Evolutionary conservation across 2,888 invertebrate species (phyloP), one percentile per base, ranked within the genome.

Genomic region (Parelbella ahira): DNA sequence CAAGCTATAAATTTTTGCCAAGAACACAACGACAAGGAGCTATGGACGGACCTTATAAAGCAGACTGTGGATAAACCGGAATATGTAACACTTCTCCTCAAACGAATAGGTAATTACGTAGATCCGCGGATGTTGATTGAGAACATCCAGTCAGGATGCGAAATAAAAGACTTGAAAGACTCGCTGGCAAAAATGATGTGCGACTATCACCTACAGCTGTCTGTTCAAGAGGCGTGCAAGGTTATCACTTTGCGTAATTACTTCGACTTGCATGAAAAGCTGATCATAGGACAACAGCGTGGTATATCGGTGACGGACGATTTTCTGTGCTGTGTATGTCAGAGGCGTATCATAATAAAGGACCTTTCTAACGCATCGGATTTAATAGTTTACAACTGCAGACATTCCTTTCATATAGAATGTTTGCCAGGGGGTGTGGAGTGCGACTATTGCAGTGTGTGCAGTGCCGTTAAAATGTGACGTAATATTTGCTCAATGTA

Each of bases 1-100:
- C 93, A 95, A 83, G 99, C 99, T 0, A 97, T 99, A 38, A 93
- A 93, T 42, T 99, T 99, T 84, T 99, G 98, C 72, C 97, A 97
- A 73, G 97, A 98, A 66, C 97, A 98, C 64, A 94, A 97, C 60
- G 98, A 98, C 71, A 90, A 91, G 12, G 98, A 98, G 65, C 80
- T 99, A 10, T 99, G 99, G 99, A 91, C 92, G 47, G 95, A 97
- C 67, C 89, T 99, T 8, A 96, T 99, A 43, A 91, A 93, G 55
- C 93, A 94, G 68, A 95, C 97, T 0, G 89, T 97, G 2, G 91
- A 95, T 58, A 95, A 95, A 66, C 97, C 98, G 5, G 92, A 94
- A 50, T 90, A 89, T 51, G 89, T 91, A 25, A 88, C 90, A 0
- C 73, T 90, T 48, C 64, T 91, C 8, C 73, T 91, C 3, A 90